A percentile compares a stretch with the other conserved stretches of the same genome.
Evolutionary conservation across 2,113 vertebrate genomes (phyloP).

Genomic region (Ageneiosus marmoratus): DNA sequence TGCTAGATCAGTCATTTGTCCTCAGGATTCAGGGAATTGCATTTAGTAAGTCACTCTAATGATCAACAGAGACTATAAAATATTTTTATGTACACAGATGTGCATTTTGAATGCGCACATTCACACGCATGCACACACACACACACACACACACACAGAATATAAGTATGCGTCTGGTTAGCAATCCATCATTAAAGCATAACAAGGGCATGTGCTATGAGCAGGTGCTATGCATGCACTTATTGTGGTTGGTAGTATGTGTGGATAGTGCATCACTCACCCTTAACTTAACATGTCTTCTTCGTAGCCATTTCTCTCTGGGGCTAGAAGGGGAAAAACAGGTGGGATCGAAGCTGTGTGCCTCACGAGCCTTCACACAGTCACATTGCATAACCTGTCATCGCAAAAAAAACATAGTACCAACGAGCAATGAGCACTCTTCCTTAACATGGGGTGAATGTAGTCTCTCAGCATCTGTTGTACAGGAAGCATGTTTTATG

Average conservation of each 20-base stretch:
- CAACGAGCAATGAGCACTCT: neutral
- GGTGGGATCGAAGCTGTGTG: constrained; percentile 73
- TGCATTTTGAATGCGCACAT: neutral
- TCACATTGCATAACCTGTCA: constrained; percentile 90
- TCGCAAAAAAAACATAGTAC: constrained; percentile 35
- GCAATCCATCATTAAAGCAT: neutral
- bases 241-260: neutral
- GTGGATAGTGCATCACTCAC: constrained; percentile 62
- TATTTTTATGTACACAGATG: neutral
- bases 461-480: neutral
- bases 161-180: neutral
- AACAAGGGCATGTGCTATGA: neutral
- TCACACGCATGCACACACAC: neutral
- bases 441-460: neutral
- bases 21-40: neutral
- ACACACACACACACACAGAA: neutral
- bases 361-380: constrained; percentile 80
- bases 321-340: constrained; percentile 81
- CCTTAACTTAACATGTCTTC: constrained; percentile 90
- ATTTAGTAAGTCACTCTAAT: neutral
- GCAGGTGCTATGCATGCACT: too few relatives aligned
- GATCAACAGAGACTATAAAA: neutral
- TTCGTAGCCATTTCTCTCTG: constrained; percentile 93
- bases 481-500: neutral
- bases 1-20: neutral